Evolutionary conservation across 2,113 vertebrate species (phyloP), one percentile per base, ranked within the genome.

Genomic region (Oostethus manadensis): DNA sequence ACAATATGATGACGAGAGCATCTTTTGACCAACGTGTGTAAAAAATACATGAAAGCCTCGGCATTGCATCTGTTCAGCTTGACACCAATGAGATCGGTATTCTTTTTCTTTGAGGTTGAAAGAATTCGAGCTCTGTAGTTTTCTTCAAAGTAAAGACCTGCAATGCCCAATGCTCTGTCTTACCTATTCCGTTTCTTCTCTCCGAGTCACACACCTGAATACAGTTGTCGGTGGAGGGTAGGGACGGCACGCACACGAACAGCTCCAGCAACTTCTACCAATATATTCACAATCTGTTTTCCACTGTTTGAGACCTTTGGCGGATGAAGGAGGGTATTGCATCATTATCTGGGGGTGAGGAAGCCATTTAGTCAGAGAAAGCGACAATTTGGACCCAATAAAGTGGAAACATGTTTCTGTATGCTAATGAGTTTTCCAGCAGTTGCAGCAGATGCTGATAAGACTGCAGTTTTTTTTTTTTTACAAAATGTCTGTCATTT

Each of bases 361-460:
- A 68, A 81, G 56, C 58, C 73, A 71, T 62, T 70, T 71, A 77
- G 76, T 70, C 47, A 73, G 67, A 70, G 54, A 80, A 77, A 73
- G 77, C 44, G 33, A 82, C 72, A 84, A 85, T 88, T 86, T 82
- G 71, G 62, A 75, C 33, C 63, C 71, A 73, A 62, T 79, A 81
- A 82, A 79, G 75, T 84, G 76, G 78, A 81, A 84, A 84, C 78
- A 83, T 58, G 80, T 71, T 74, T 75, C 65, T 60, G 33, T 68
- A 81, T 86, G 70, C 66, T 75, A 77, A 86, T 80, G 38, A 64
- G 56, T 55, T 71, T 61, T 10, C 29, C 44, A 56, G 58, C 45
- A 61, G 64, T 59, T 58, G 55, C 56, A 66, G 58, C 64, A 76
- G 65, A 82, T 69, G 61, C 59, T 74, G 62, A 79, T 80, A 71